These are phyloP conservation scores for Solea solea DNA, from an alignment of 2,113 vertebrate species.

Conservation along the genomic window DNA sequence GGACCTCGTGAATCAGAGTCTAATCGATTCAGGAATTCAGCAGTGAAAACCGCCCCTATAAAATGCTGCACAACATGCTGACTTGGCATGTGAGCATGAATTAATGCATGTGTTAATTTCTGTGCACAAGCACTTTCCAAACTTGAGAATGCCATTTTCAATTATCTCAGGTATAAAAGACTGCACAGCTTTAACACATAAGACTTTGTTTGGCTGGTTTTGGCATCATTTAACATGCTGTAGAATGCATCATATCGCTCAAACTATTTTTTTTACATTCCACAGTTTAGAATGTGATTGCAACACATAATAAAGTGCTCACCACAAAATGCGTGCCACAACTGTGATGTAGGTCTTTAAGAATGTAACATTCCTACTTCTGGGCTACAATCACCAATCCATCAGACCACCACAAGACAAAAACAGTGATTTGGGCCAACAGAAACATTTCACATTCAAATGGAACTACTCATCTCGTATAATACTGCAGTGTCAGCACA, in stretches of 20 bases:
- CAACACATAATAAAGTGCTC: neutral
- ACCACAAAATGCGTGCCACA: neutral
- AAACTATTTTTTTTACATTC: neutral
- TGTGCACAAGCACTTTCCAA: too few relatives aligned
- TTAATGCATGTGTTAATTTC: too few relatives aligned
- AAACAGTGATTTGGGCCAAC: conserved; percentile 3
- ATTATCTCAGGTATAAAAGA: too few relatives aligned
- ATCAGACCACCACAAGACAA: conserved; percentile 8
- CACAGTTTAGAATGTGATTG: conserved; percentile 2
- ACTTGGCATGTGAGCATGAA: too few relatives aligned
- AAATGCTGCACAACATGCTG: too few relatives aligned
- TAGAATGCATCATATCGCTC: too few relatives aligned
- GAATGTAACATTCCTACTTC: neutral
- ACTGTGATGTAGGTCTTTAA: neutral
- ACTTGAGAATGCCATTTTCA: too few relatives aligned
- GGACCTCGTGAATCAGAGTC: too few relatives aligned
- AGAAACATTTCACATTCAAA: conserved; percentile 21
- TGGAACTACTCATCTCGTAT: neutral
- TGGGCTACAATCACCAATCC: neutral
- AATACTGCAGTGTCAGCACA: conserved; percentile 1
- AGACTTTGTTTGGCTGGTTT: neutral
- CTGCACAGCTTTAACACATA: too few relatives aligned
- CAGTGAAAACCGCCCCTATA: too few relatives aligned
- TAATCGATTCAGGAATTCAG: too few relatives aligned
- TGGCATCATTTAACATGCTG: neutral